A percentile compares a stretch with the other conserved stretches of the same genome.
These are phyloP conservation scores for Congeria kusceri DNA, from an alignment of 2,888 invertebrate genomes.

Conservation along the genomic window DNA sequence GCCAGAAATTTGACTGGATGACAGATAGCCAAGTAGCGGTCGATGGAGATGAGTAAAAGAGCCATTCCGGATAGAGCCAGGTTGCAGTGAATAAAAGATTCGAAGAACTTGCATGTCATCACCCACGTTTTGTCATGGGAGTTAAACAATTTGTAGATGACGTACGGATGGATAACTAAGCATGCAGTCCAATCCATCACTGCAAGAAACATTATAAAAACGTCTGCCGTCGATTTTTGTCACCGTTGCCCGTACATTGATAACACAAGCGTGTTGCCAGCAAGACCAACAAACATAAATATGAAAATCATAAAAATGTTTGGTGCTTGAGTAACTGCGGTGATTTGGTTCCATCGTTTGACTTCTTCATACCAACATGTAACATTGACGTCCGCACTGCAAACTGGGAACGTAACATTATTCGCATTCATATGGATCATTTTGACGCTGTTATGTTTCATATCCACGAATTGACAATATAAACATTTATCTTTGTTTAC, in stretches of 20 bases:
- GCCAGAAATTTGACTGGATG: constrained; percentile 59
- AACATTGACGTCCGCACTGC: too few species aligned
- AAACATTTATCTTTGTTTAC: too few species aligned
- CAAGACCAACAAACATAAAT: constrained; percentile 50
- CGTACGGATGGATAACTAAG: constrained; percentile 64
- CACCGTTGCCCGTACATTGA: constrained; percentile 50
- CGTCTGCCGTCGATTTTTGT: constrained; percentile 49
- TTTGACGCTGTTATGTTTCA: too few species aligned
- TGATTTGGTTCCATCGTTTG: too few species aligned
- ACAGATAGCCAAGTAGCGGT: constrained; percentile 67
- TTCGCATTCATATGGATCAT: too few species aligned
- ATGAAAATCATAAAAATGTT: constrained; percentile 63
- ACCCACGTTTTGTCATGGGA: constrained; percentile 58
- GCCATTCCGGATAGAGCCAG: constrained; percentile 49
- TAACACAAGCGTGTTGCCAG: constrained; percentile 66
- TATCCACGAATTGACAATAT: too few species aligned
- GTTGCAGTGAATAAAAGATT: constrained; percentile 63
- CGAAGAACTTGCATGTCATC: constrained; percentile 63
- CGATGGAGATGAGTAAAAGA: constrained; percentile 61
- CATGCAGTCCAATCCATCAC: constrained; percentile 64
- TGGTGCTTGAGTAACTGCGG: constrained; percentile 2
- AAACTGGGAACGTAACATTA: too few species aligned
- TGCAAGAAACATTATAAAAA: constrained; percentile 62
- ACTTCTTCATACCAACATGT: too few species aligned
- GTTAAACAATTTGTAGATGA: constrained; percentile 62